These are phyloP conservation scores for Nipponacmea schrenckii DNA, from an alignment of 2,888 invertebrate genomes.

Conservation along the genomic window DNA sequence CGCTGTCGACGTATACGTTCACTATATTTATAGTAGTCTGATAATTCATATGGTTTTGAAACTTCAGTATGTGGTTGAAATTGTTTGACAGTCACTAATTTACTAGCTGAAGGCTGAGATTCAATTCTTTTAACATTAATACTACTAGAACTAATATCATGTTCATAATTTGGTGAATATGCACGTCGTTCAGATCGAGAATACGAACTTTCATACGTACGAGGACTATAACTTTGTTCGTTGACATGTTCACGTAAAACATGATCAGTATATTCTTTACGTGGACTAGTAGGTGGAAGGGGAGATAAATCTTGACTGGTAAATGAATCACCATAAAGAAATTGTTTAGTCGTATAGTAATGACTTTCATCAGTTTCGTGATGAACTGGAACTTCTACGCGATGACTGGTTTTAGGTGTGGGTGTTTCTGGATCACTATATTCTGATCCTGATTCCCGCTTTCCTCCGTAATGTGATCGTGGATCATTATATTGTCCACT, in stretches of 20 bases:
- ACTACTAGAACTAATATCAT: conserved; percentile 16
- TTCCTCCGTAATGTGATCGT: conserved; percentile 52
- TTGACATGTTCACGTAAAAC: not conserved
- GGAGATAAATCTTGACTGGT: not conserved
- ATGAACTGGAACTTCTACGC: conserved; percentile 48
- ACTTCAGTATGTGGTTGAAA: conserved; percentile 75
- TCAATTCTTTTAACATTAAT: conserved; percentile 34
- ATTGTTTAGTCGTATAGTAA: conserved; percentile 7
- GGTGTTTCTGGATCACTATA: conserved; percentile 33
- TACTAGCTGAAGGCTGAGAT: conserved; percentile 42
- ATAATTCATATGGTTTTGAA: conserved; percentile 97
- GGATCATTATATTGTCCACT: conserved; percentile 38
- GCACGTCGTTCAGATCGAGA: conserved; percentile 18
- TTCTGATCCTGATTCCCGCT: conserved; percentile 52
- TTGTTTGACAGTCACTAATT: conserved; percentile 55
- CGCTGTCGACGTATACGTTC: conserved; percentile 85
- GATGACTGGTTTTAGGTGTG: conserved; percentile 16
- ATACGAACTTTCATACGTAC: conserved; percentile 43
- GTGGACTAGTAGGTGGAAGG: not conserved
- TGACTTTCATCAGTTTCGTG: conserved; percentile 35
- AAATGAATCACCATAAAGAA: conserved; percentile 5
- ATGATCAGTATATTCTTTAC: not conserved
- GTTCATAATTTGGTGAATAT: conserved; percentile 21
- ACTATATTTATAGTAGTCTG: conserved; percentile 97
- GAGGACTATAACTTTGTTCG: conserved; percentile 56